Evolutionary conservation across 2,113 vertebrate genomes (phyloP), one percentile per base, ranked within the genome.

Genomic region (Andinoacara biseriatus): DNA sequence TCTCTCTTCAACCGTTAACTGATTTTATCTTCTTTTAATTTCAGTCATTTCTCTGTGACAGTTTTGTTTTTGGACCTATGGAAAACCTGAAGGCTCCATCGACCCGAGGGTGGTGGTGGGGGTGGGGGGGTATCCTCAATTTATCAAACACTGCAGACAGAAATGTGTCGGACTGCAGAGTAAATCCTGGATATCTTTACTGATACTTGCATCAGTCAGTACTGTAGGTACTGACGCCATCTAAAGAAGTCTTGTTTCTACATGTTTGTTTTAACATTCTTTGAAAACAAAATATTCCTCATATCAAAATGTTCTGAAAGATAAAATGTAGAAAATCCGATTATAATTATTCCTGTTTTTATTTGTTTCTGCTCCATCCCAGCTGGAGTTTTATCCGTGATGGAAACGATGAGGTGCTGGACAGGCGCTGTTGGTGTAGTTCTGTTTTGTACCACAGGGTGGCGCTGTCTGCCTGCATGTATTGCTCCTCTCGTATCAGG

Each of bases 381-480:
- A 17, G 46, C 46, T 5, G 46, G 15, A 49, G 46, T 17, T 17
- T 43, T 43, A 11, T 43, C 40, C 3, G 22, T 18, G 22, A 67
- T 46, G 22, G 62, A 26, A 46, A 46, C 13, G 2, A 14, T 17
- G 14, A 5, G 1, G 18, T 69, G 8, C 17, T 3, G 29, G 14
- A 20, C 24, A 5, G 10, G 46, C 43, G 29, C 26, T 31, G 65
- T 33, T 5, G 10, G 4, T 72, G 46, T 33, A 56, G 22, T 87
- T 17, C 4, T 1, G 5, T 24, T 80, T 2, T 54, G 3, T 10
- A 59, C 88, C 93, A 93, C 69, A 65, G 92, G 92, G 76, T 89
- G 92, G 89, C 2, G 81, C 8, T 63, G 58, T 54, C 62, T n/a
- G 8, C 61, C 60, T 57, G 20, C 29, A 20, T 18, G 29, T 20